Evolutionary conservation across 2,888 invertebrate species (phyloP), one percentile per base, ranked within the genome.

Genomic region (Punctoribates punctum): DNA sequence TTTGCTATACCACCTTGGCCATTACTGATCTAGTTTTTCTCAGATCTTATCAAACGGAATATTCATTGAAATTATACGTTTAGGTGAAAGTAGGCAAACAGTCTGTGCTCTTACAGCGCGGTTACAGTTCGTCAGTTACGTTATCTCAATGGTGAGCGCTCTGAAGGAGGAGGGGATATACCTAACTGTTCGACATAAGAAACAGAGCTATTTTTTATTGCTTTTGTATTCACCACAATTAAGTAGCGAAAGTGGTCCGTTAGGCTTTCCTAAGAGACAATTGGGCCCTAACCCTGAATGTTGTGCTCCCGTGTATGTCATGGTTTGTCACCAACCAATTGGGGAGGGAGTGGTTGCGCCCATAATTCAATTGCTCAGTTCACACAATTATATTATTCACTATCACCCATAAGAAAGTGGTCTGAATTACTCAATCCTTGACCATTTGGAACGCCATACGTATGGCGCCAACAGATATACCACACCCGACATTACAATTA

Each of bases 241-340:
- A 42, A 70, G 23, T 70, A 70, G 70, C 38, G 46, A 70, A 42
- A 46, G 70, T 34, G 60, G 34, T 15, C 27, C 27, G 4, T 27
- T 65, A 9, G 17, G 38, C 23, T 15, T 20, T 9, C 34, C 27
- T 29, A 8, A 1, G 20, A 38, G 11, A 42, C n/a, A 23, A 23
- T 29, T 42, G 9, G 4, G 42, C 20, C 23, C 20, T 70, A 70
- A 70, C 70, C 70, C 70, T 70, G 70, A 70, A 70, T 70, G 17
- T 70, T 38, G 17, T 38, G 20, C 42, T 20, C 42, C 13, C 42
- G 70, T 65, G 34, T 65, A 65, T 65, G 65, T 34, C 65, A 65
- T 65, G 65, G 65, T 65, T 11, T 70, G 70, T 70, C 70, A 70
- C 70, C 70, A 46, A 62, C 62, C 70, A 42, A 70, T 70, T 70